Evolutionary conservation across 2,888 invertebrate species (phyloP).

Genomic region (Neria commutata): DNA sequence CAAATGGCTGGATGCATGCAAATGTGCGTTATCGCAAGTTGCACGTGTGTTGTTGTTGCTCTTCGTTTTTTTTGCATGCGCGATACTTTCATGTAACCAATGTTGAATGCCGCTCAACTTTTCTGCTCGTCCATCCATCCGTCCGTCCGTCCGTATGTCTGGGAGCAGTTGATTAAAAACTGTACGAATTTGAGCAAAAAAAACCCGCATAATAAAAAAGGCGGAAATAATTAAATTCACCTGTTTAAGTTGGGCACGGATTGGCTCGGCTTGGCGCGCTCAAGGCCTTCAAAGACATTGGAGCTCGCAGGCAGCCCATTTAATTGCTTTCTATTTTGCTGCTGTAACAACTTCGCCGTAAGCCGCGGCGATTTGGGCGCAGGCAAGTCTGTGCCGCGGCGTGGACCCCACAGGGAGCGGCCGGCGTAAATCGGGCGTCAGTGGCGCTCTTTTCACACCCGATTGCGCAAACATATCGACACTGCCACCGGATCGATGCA

Average conservation of each 20-base stretch:
- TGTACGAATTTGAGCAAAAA: constrained; percentile 28
- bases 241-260: constrained; percentile 27
- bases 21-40: no score
- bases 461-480: constrained; percentile 4
- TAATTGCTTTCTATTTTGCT: no score
- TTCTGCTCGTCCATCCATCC: neutral
- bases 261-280: no score
- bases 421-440: neutral
- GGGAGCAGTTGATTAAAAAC: constrained; percentile 56
- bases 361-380: neutral
- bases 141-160: constrained; percentile 35
- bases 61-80: no score
- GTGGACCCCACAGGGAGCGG: neutral
- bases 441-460: constrained; percentile 13
- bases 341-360: neutral
- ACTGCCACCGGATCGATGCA: neutral
- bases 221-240: constrained; percentile 29
- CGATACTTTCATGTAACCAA: no score
- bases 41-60: no score
- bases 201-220: neutral
- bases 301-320: no score
- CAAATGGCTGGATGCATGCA: no score
- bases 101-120: no score
- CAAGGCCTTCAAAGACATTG: no score
- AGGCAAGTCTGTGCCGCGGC: neutral